Conservation (phyloP, 2,113 vertebrate genomes). For the Ivindomyrus marchei region DNA sequence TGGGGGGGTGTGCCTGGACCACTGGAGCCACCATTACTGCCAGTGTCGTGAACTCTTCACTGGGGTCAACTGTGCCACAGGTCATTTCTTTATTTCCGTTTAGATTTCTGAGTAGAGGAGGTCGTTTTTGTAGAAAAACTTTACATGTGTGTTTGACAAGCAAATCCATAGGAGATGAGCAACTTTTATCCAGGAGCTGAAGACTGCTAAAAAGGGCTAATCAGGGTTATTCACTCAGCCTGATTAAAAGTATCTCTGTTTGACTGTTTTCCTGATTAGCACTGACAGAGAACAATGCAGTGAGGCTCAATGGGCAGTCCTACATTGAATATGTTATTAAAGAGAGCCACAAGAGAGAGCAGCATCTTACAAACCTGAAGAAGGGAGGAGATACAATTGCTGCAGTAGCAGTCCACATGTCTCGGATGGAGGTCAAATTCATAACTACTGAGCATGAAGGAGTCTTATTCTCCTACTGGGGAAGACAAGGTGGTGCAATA, state of each 20-base stretch:
- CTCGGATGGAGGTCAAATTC: conserved; percentile 51
- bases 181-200: neutral
- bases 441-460: conserved; percentile 47
- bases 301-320: conserved; percentile 45
- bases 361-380: conserved; percentile 39
- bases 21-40: conserved; percentile 59
- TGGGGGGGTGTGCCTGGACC: conserved; percentile 54
- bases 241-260: neutral
- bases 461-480: conserved; percentile 43
- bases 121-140: neutral
- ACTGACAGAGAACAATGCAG: conserved; percentile 49
- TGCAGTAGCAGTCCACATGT: conserved; percentile 1
- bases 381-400: conserved; percentile 9
- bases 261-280: conserved; percentile 36
- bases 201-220: neutral
- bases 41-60: conserved; percentile 54
- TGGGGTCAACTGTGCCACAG: conserved; percentile 54
- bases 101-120: neutral
- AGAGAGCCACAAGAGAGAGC: conserved; percentile 57
- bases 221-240: neutral
- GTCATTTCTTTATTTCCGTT: conserved; percentile 28
- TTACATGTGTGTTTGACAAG: neutral
- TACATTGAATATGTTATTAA: conserved; percentile 59
- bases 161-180: neutral
- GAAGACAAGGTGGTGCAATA: conserved; percentile 30